Evolutionary conservation across 2,888 invertebrate species (phyloP).

Genomic region (Drepana falcataria): DNA sequence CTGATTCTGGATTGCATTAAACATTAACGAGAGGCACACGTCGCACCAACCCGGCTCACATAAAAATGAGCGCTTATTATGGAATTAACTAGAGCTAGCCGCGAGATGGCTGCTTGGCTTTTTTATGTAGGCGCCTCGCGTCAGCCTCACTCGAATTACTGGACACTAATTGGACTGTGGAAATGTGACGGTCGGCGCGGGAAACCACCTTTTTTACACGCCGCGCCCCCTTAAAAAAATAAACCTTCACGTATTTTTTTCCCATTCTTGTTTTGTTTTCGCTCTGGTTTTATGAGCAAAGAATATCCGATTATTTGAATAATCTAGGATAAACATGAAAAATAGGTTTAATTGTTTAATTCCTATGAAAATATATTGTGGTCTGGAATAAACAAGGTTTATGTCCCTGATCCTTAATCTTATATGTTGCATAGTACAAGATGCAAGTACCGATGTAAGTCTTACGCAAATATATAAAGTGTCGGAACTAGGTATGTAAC

Average conservation of each 20-base stretch:
- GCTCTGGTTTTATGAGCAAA: neutral
- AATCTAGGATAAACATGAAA: neutral
- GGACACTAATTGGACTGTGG: conserved; percentile 76
- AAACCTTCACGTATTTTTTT: conserved; percentile 34
- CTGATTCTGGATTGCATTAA: conserved; percentile 63
- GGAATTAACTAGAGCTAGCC: conserved; percentile 70
- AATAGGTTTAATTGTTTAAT: too few relatives aligned
- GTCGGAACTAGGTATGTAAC: too few relatives aligned
- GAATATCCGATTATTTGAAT: neutral
- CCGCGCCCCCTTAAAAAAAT: conserved; percentile 28
- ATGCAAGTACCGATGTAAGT: too few relatives aligned
- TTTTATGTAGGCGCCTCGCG: conserved; percentile 60
- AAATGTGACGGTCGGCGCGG: conserved; percentile 70
- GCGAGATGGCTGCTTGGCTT: conserved; percentile 53
- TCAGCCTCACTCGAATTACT: conserved; percentile 72
- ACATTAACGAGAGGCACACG: conserved; percentile 62
- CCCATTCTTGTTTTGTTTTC: conserved; percentile 19
- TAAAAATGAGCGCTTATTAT: conserved; percentile 77
- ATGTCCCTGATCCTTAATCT: too few relatives aligned
- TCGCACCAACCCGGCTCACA: conserved; percentile 54
- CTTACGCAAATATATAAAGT: too few relatives aligned
- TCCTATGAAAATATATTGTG: too few relatives aligned
- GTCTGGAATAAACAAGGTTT: too few relatives aligned
- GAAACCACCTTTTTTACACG: conserved; percentile 50
- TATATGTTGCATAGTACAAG: too few relatives aligned